A percentile compares a stretch with the other conserved stretches of the same genome.
phyloP scores from a whole-genome alignment of 2,888 invertebrate species.

The Ichneumon xanthorius region DNA sequence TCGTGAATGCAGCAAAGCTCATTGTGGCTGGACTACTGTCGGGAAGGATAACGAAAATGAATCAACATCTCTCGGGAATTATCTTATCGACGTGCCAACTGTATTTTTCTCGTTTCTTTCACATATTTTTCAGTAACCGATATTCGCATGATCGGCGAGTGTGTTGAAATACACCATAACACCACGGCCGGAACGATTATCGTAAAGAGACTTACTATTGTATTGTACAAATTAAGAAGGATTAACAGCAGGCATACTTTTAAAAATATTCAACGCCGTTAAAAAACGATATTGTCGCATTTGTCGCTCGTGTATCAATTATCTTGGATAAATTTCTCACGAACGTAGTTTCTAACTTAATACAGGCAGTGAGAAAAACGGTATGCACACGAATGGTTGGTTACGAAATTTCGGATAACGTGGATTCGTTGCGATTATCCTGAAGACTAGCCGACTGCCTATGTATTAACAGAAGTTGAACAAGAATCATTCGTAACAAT shows the following conservation, averaged over 20 bases:
- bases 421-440: conserved; percentile 33
- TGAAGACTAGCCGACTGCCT: conserved; percentile 10
- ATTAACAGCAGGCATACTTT: conserved; percentile 39
- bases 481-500: conserved; percentile 2
- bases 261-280: conserved; percentile 40
- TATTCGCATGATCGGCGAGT: neutral
- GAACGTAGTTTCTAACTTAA: conserved; percentile 5
- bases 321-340: neutral
- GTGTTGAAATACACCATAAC: neutral
- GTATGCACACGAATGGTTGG: conserved; percentile 10
- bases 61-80: neutral
- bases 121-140: neutral
- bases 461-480: neutral
- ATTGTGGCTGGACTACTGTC: neutral
- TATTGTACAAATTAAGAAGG: conserved; percentile 27
- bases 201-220: neutral
- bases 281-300: conserved; percentile 33
- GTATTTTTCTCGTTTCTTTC: conserved; percentile 15
- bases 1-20: too few species aligned
- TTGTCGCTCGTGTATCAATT: neutral
- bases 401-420: conserved; percentile 20
- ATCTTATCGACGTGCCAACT: conserved; percentile 16
- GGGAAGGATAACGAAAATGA: neutral
- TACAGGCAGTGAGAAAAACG: conserved; percentile 18
- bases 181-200: neutral